Base-by-base conservation (phyloP, 2,797 vertebrate species). In the Intellagama lesueurii region DNA sequence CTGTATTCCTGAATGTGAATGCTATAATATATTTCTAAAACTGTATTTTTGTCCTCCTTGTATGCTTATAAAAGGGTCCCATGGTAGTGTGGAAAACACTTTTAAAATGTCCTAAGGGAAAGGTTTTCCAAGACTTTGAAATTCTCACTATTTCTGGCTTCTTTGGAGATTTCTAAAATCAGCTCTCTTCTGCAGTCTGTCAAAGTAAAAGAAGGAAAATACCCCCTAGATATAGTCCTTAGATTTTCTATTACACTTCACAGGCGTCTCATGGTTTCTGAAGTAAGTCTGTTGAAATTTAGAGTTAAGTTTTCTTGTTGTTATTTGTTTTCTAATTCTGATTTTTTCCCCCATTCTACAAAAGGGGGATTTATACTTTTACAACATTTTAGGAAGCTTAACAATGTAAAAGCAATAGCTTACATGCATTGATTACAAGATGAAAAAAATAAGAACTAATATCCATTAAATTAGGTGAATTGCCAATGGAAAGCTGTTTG, bases 91-190 rank as follows among this genome's bases (percentile, higher is more conserved):
- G 93, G 95, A 83, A 96, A 97, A 96, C 81, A 92, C 70, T 89
- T 96, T 94, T 94, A 6, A 79, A 91, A 96, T 94, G 87, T 96
- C 96, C 96, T 95, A 83, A 88, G 96, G 96, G 96, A 96, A 94
- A 96, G 92, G 93, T 96, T 97, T 96, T 94, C 92, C 76, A 85
- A 92, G 95, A 95, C 96, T 97, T 97, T 97, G 96, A 97, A 97
- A 96, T 97, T 94, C 92, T 90, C 95, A 85, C 96, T 94, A 92
- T 94, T 91, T 93, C 90, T 95, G 73, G 91, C 89, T 95, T 91
- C 95, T 97, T 96, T 95, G 95, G 94, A 94, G 94, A 95, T 97
- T 96, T 96, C 96, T 97, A 96, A 96, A 93, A 95, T 91, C 92
- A 95, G 94, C 80, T 92, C 90, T 91, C 88, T 95, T 94, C 93